Percentiles rank a stretch among this genome's conserved stretches.
Conservation (phyloP, 2,113 vertebrate species). For the Erythrolamprus reginae region DNA sequence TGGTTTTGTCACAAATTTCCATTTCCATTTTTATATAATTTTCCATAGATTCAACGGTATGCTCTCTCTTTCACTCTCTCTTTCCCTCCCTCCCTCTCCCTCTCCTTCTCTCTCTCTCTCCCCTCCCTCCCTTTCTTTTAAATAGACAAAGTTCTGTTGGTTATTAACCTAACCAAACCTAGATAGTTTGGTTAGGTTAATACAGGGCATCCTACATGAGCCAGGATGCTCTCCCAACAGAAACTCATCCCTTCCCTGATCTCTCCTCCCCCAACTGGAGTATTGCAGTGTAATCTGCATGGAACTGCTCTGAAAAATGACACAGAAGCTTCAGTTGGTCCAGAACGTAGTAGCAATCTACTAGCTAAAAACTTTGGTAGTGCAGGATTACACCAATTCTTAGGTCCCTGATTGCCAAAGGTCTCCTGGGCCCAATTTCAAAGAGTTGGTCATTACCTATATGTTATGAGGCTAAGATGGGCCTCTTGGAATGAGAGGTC, state of each 20-base stretch:
- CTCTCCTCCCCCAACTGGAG: neutral
- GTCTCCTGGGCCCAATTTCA: neutral
- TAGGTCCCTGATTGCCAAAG: neutral
- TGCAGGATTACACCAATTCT: neutral
- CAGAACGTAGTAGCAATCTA: neutral
- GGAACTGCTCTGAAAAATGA: neutral
- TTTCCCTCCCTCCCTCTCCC: neutral
- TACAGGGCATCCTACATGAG: neutral
- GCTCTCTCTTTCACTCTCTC: neutral
- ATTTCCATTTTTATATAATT: neutral
- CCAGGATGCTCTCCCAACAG: neutral
- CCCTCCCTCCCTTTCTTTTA: neutral
- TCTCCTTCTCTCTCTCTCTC: neutral
- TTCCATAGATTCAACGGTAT: neutral
- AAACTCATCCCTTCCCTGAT: neutral
- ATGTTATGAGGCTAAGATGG: neutral
- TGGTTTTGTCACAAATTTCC: neutral
- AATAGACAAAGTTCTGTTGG: neutral
- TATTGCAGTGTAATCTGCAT: neutral
- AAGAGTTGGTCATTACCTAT: neutral
- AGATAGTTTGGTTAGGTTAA: no score
- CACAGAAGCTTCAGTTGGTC: neutral
- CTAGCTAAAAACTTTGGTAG: neutral
- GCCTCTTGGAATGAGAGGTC: neutral
- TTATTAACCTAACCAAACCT: neutral